Base-by-base conservation (phyloP, 2,113 vertebrate genomes). In the Puma concolor region DNA sequence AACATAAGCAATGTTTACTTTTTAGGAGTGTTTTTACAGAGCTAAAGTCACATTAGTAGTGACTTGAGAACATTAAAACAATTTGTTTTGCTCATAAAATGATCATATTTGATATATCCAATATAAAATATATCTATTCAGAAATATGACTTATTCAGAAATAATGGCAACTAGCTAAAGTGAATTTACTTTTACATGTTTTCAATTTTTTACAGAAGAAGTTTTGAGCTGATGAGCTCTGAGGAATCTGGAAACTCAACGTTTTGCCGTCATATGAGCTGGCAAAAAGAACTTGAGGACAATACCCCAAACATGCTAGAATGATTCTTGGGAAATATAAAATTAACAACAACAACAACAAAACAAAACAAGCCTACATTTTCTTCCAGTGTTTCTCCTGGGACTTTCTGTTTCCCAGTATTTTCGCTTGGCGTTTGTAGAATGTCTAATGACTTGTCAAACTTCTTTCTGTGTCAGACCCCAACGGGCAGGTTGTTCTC, bases 31-130 rank as follows among this genome's bases (percentile, higher is more conserved):
- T 81, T 87, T 94, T 94, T 95, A 52, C 21, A 91, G 74, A 60
- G 57, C 29, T 21, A 38, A 87, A 80, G 64, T 80, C 27, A 64
- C 29, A 50, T 66, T 71, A 48, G 33, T 71, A 52, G 12, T 72
- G 74, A 77, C 74, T 54, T 90, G n/a, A 87, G 36, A 90, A 69
- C 33, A 16, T 80, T 91, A 44, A 91, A 92, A 72, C 36, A 81
- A 57, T 5, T 92, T 93, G 48, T 86, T 97, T 94, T 96, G 44
- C 44, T 84, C 44, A 17, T 66, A 80, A 92, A 89, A 54, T 63
- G 74, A 92, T 72, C 60, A 33, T 89, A 57, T 50, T 97, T 63
- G 19, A 89, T 87, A 84, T 76, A 64, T 80, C 57, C 15, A 82
- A 6, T 52, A 71, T 93, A 41, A 92, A 97, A 81, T 29, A 48